A percentile compares a stretch with the other conserved stretches of the same genome.
Evolutionary conservation across 2,888 invertebrate genomes (phyloP).

Genomic region (Callimorpha dominula): DNA sequence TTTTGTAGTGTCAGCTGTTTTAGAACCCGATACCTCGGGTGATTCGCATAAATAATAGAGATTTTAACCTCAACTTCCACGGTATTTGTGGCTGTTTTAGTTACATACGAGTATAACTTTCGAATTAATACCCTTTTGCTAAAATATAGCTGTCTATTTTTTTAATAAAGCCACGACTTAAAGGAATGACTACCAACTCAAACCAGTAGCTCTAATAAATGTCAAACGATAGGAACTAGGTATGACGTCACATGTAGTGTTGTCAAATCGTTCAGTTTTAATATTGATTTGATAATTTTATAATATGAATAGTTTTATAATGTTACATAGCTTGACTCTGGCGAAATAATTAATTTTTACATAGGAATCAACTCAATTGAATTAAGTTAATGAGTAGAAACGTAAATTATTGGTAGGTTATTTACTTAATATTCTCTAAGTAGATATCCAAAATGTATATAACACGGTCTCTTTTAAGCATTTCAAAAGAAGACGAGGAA

Average conservation of each 20-base stretch:
- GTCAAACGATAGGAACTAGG: too few species aligned
- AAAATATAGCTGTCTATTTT: too few species aligned
- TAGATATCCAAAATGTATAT: neutral
- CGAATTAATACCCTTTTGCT: neutral
- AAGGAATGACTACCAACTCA: neutral
- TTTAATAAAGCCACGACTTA: neutral
- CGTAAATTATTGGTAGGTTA: too few species aligned
- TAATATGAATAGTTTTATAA: too few species aligned
- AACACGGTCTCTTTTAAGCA: neutral
- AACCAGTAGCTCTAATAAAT: too few species aligned
- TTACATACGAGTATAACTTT: neutral
- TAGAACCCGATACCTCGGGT: conserved; percentile 62
- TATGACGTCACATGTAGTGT: too few species aligned
- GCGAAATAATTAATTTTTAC: too few species aligned
- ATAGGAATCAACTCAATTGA: too few species aligned
- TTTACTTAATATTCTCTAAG: neutral
- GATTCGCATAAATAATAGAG: conserved; percentile 61
- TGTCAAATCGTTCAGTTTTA: too few species aligned
- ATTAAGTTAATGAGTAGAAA: too few species aligned
- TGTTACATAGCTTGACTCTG: too few species aligned
- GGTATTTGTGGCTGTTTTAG: neutral
- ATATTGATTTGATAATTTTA: too few species aligned
- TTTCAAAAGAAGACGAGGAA: neutral
- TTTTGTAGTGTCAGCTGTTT: conserved; percentile 81
- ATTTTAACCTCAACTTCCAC: conserved; percentile 26